Conservation (phyloP, 2,113 vertebrate species). For the Bagarius yarrelli region DNA sequence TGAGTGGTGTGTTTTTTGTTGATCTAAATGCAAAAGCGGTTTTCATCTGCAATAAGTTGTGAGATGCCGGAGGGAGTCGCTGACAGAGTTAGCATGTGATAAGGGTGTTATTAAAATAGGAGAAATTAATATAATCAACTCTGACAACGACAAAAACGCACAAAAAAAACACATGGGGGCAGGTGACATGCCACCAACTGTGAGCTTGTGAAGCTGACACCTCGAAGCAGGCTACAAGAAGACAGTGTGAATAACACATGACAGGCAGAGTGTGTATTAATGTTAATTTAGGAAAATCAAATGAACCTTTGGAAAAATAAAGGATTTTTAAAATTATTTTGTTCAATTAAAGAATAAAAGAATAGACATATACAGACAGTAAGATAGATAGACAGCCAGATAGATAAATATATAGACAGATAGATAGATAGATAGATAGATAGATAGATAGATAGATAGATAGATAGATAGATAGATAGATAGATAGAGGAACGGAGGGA, state of each 20-base stretch:
- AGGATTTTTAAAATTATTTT: no score
- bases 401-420: not conserved
- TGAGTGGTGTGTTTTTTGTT: slow-evolving; percentile 65
- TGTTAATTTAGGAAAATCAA: not conserved
- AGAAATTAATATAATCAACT: slow-evolving; percentile 47
- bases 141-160: slow-evolving; percentile 37
- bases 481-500: no score
- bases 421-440: no score
- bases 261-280: not conserved
- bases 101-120: slow-evolving; percentile 59
- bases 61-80: slow-evolving; percentile 42
- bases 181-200: slow-evolving; percentile 44
- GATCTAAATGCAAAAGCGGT: slow-evolving; percentile 67
- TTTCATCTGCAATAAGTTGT: slow-evolving; percentile 58
- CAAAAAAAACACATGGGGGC: slow-evolving; percentile 32
- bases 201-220: slow-evolving; percentile 1
- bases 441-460: no score
- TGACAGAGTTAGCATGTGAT: slow-evolving; percentile 60
- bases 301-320: no score
- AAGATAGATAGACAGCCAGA: not conserved
- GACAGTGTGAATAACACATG: not conserved
- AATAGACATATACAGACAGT: not conserved
- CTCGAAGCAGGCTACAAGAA: not conserved
- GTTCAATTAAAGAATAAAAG: no score
- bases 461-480: no score